Percentiles rank a stretch among this genome's conserved stretches.
Conservation (phyloP, 2,888 invertebrate genomes). For the Bruchidius siliquastri region DNA sequence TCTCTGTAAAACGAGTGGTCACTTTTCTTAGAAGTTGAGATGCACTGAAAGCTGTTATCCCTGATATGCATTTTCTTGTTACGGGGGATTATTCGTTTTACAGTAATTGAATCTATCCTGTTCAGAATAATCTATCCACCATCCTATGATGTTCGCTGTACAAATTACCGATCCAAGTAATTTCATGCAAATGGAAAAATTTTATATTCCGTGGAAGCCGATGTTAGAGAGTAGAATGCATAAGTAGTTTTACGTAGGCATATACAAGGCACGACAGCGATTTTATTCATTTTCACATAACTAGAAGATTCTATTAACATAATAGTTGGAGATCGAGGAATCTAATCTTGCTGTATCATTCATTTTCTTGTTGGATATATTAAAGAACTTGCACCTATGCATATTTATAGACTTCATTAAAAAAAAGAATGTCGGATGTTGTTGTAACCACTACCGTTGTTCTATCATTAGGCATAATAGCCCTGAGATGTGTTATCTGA, state of each 20-base stretch:
- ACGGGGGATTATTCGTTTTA: neutral
- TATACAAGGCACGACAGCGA: neutral
- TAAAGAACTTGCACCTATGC: neutral
- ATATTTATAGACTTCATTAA: neutral
- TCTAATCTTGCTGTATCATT: slow-evolving; percentile 5
- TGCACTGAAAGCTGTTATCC: neutral
- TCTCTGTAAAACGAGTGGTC: too few species aligned
- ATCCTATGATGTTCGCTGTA: neutral
- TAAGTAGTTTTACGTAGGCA: neutral
- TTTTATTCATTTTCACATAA: slow-evolving; percentile 7
- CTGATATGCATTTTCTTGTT: neutral
- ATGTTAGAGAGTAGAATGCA: neutral
- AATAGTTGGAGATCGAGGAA: slow-evolving; percentile 17
- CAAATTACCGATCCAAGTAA: slow-evolving; percentile 9
- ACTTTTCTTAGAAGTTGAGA: neutral
- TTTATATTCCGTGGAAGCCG: slow-evolving; percentile 8
- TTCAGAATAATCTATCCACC: neutral
- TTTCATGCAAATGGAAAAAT: slow-evolving; percentile 24
- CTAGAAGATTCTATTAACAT: slow-evolving; percentile 13
- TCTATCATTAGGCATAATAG: neutral
- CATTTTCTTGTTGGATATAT: neutral
- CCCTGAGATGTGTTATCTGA: neutral
- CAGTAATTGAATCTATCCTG: neutral
- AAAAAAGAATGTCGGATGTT: neutral
- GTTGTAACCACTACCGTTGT: neutral